Evolutionary conservation across 2,113 vertebrate species (phyloP), one percentile per base, ranked within the genome.

Genomic region (Equus quagga): DNA sequence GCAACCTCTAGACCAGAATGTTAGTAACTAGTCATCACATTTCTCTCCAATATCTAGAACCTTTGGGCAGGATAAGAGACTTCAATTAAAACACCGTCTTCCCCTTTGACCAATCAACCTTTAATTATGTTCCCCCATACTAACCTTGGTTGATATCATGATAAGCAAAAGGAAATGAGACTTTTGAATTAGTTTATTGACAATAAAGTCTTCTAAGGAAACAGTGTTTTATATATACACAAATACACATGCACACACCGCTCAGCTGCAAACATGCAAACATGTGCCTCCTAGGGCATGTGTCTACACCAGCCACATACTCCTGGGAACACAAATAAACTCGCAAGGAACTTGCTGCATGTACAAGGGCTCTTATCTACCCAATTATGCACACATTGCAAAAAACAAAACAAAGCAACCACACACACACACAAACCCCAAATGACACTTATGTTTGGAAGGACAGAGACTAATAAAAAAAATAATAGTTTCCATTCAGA

Each of bases 41-140:
- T 92, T 67, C 46, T 89, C 19, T 83, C 41, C 41, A 89, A 26
- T 97, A 94, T 97, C 80, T 96, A 84, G 84, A 91, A 93, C 67
- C 76, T 94, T 70, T 95, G 85, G 54, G 89, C 93, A 80, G 78
- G 82, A 96, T 87, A 90, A 97, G 79, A 94, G 64, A 79, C 67
- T 88, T 94, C 72, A 91, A 21, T 49, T 46, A 44, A 94, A 85
- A 82, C 33, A 69, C 12, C 33, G 56, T 10, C 75, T 92, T 94
- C 73, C 70, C 70, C 93, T 93, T 92, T 95, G 93, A 75, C 58
- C 76, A 85, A 67, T 90, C 91, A 62, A 67, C 84, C 60, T 91
- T 94, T 72, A 81, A 89, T 97, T 97, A 95, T 87, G 83, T 93
- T 82, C 14, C 51, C 3, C 62, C n/a, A 89, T 28, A 64, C 33